Conservation (phyloP, 2,113 vertebrate genomes). For the Lathamus discolor region DNA sequence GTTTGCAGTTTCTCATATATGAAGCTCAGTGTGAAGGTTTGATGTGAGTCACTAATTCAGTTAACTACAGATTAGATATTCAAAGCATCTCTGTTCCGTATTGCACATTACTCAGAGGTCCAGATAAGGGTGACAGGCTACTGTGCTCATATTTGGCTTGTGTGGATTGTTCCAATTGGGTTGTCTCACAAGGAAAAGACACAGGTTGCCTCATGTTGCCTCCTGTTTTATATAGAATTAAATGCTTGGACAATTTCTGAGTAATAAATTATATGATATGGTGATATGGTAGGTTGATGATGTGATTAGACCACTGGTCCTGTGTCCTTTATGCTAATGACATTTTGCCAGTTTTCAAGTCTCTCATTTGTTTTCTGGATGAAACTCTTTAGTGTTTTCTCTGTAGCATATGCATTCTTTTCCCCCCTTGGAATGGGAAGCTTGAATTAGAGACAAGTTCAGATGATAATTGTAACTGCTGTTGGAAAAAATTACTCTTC, state of each 20-base stretch:
- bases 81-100: not conserved
- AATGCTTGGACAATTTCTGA: not conserved
- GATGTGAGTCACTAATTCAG: not conserved
- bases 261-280: not conserved
- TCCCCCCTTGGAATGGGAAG: not conserved
- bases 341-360: not conserved
- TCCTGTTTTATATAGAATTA: not conserved
- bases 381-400: not conserved
- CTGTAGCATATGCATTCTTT: fast-evolving
- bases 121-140: not conserved
- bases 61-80: not conserved
- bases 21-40: not conserved
- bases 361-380: not conserved
- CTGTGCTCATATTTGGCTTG: not conserved
- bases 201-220: not conserved
- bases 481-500: not conserved
- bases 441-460: not conserved
- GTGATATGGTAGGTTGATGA: not conserved
- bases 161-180: not conserved
- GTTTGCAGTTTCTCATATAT: not conserved
- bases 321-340: not conserved
- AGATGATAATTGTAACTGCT: not conserved
- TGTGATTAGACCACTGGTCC: not conserved
- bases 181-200: not conserved
- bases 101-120: not conserved